Base-by-base conservation (phyloP, 2,113 vertebrate genomes). In the Pangasianodon hypophthalmus region DNA sequence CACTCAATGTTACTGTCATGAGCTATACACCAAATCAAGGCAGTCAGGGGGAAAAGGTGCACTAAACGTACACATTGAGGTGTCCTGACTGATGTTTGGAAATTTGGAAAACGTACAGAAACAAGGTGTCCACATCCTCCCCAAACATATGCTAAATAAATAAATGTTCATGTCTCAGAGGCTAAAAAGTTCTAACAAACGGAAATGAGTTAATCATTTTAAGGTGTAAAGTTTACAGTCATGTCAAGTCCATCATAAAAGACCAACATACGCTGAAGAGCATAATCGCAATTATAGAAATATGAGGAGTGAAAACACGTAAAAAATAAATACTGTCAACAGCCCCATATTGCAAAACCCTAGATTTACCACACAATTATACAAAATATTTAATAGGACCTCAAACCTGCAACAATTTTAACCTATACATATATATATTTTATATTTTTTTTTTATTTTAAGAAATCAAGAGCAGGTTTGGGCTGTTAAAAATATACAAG, bases 381-480 rank as follows among this genome's bases (percentile, higher is more conserved):
- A 64, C 89, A 92, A 79, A 81, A 84, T 37, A 58, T 88, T 88
- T 85, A 91, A 91, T 93, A 93, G 87, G 93, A 94, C 94, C 92
- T 88, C 94, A 69, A 86, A 91, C 93, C 94, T 94, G 94, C 94
- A 94, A 21, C 46, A 77, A 71, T 56, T 64, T 52, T 67, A 44
- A n/a, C 18, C 50, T 81, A 84, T n/a, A 77, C 54, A 73, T 75
- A 46, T 88, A 26, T 67, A 52, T 54, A 54, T 81, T 1, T 75
- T 37, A 37, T 37, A 37, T 37, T 37, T 44, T 75, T 19, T 85
- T 48, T 10, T 37, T 77, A 86, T 19, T 50, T 89, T 82, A 90
- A 90, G 87, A 84, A 62, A 87, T 88, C 92, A 93, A 91, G 93
- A 94, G 94, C 94, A 93, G 95, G 94, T 60, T 81, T 93, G 89